These are phyloP conservation scores for Esox lucius DNA, from an alignment of 2,797 vertebrate species.

Conservation along the genomic window DNA sequence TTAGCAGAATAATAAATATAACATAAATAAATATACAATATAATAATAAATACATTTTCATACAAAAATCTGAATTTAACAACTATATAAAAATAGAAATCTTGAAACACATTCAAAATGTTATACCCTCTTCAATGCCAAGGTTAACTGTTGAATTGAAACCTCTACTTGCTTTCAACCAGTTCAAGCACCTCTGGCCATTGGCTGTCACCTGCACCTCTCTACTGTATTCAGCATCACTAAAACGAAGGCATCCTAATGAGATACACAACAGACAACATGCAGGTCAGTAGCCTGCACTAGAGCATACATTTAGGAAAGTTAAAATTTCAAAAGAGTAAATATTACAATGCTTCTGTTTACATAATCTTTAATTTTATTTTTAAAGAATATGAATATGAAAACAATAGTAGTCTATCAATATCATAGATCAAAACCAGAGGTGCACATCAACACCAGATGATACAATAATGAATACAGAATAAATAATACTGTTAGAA, in stretches of 20 bases:
- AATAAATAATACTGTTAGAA: background rate
- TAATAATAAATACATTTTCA: too few relatives aligned
- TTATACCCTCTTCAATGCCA: constrained; percentile 11
- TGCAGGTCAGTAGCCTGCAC: background rate
- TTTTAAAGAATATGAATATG: background rate
- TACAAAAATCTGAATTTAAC: too few relatives aligned
- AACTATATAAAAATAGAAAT: background rate
- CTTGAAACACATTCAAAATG: background rate
- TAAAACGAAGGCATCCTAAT: constrained; percentile 14
- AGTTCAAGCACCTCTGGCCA: constrained; percentile 28
- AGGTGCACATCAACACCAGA: background rate
- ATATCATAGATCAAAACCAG: background rate
- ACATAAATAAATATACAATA: too few relatives aligned
- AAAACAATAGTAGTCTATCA: too few relatives aligned
- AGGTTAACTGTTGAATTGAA: constrained; percentile 6
- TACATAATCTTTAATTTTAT: background rate
- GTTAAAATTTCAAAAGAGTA: background rate
- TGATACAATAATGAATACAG: background rate
- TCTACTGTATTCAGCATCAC: background rate
- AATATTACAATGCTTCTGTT: too few relatives aligned
- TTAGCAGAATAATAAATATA: too few relatives aligned
- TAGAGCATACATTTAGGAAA: background rate
- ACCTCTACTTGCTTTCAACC: constrained; percentile 4
- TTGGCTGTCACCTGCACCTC: background rate
- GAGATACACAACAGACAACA: background rate